phyloP scores from a whole-genome alignment of 2,888 invertebrate species.

The Noctua janthe region DNA sequence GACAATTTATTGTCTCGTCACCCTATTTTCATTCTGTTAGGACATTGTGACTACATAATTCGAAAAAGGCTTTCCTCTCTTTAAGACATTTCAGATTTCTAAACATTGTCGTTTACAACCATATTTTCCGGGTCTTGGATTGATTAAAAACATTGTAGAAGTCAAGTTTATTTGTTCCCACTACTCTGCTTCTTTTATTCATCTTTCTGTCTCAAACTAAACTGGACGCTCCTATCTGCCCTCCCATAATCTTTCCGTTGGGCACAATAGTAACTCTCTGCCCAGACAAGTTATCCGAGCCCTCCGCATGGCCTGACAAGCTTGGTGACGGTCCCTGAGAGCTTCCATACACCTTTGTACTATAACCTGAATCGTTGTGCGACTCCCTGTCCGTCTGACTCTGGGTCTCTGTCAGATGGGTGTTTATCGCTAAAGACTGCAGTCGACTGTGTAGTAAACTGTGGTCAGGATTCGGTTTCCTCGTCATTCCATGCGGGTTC shows the following conservation, averaged over 20 bases:
- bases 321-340: constrained; percentile 95
- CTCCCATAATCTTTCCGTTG: constrained; percentile 77
- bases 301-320: constrained; percentile 91
- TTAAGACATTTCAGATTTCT: not conserved
- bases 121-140: not conserved
- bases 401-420: constrained; percentile 86
- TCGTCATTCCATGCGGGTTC: constrained; percentile 77
- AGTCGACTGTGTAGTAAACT: constrained; percentile 85
- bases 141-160: not conserved
- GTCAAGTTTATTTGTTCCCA: constrained; percentile 38
- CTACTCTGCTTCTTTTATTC: not conserved
- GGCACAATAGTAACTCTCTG: constrained; percentile 81
- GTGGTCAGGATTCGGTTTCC: constrained; percentile 84
- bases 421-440: constrained; percentile 88
- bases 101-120: not conserved
- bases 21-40: not conserved
- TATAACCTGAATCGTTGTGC: constrained; percentile 96
- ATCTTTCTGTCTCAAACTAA: constrained; percentile 87
- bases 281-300: constrained; percentile 83
- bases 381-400: constrained; percentile 91
- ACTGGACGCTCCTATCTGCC: constrained; percentile 92
- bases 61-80: not conserved
- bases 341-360: constrained; percentile 95
- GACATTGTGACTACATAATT: not conserved
- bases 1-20: not conserved